phyloP scores from a whole-genome alignment of 2,113 vertebrate genomes.

The Sturnus vulgaris region DNA sequence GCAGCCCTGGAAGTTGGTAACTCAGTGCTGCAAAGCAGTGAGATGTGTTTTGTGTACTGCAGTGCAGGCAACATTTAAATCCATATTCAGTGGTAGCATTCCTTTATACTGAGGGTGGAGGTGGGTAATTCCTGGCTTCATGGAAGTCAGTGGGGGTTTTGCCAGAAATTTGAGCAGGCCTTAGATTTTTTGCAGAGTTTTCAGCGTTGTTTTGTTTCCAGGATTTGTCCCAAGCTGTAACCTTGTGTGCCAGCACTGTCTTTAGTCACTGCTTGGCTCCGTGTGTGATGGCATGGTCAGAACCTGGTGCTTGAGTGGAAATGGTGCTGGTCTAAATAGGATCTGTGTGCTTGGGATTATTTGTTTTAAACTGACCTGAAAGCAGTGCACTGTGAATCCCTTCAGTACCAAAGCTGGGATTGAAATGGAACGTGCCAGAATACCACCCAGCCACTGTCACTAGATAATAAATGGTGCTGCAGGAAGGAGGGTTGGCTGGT shows the following conservation, averaged over 20 bases:
- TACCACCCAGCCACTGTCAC: not conserved
- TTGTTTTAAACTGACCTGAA: not conserved
- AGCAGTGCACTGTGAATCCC: not conserved
- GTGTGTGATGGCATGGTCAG: fast-evolving
- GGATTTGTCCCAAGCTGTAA: not conserved
- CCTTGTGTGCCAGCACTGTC: not conserved
- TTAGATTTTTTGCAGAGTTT: not conserved
- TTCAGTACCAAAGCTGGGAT: not conserved
- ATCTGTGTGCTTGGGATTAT: not conserved
- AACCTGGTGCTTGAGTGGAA: not conserved
- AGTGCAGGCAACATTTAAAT: not conserved
- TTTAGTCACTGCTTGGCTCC: not conserved
- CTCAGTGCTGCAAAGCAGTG: fast-evolving
- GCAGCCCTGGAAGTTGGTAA: not conserved
- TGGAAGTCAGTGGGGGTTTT: not conserved
- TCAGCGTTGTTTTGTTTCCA: not conserved
- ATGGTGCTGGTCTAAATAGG: not conserved
- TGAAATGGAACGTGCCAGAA: not conserved
- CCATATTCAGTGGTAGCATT: not conserved
- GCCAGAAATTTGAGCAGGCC: not conserved
- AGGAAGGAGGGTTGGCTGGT: not conserved
- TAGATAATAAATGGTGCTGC: not conserved
- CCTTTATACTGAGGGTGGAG: not conserved
- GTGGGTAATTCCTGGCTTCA: not conserved
- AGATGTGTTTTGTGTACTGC: not conserved